Conservation (phyloP, 1,140 invertebrate species). For the Calliopsis andreniformis region DNA sequence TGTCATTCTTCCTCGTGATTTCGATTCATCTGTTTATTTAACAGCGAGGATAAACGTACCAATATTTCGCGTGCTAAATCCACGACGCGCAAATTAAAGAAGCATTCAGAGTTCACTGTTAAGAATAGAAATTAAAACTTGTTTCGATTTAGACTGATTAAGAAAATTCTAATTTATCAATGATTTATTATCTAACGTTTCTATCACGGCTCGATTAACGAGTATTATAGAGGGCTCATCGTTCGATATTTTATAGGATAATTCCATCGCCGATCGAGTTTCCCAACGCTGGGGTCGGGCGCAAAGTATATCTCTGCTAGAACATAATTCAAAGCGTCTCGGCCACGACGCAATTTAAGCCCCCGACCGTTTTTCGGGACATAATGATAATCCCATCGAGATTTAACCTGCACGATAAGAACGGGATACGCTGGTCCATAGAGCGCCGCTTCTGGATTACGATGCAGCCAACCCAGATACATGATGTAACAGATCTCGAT, state of each 20-base stretch:
- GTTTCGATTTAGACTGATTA: too few relatives aligned
- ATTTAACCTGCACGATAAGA: not conserved
- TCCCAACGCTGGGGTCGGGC: not conserved
- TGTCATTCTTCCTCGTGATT: not conserved
- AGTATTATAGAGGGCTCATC: too few relatives aligned
- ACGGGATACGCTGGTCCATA: not conserved
- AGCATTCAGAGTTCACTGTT: too few relatives aligned
- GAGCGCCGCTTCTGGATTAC: conserved; percentile 35
- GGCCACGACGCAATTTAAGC: not conserved
- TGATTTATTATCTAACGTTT: too few relatives aligned
- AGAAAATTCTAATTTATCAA: too few relatives aligned
- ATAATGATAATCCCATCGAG: conserved; percentile 1
- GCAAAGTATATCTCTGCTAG: not conserved
- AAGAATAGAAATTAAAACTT: too few relatives aligned
- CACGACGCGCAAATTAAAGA: too few relatives aligned
- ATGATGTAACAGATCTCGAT: conserved; percentile 54
- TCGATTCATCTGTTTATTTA: conserved; percentile 10
- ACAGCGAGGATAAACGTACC: conserved; percentile 7
- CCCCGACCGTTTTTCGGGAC: not conserved
- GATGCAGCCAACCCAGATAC: conserved; percentile 39
- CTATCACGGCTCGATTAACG: too few relatives aligned
- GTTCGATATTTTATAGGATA: not conserved
- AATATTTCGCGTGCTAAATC: too few relatives aligned
- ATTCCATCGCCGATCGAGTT: too few relatives aligned
- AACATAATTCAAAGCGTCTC: not conserved